phyloP scores from a whole-genome alignment of 2,797 vertebrate genomes.

The Phylloscopus collybita region DNA sequence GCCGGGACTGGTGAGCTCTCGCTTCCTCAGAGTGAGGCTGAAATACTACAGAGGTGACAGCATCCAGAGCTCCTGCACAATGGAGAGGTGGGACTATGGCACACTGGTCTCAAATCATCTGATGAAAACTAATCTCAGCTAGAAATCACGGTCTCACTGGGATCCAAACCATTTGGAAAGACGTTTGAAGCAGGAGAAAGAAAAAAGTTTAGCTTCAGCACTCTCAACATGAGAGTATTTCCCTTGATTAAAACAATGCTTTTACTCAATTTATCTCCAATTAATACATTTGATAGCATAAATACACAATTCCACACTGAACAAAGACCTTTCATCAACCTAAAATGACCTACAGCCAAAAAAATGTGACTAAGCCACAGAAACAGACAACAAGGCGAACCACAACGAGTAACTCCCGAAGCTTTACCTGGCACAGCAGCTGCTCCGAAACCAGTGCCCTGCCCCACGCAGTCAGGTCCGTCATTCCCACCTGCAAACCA shows the following conservation, averaged over 20 bases:
- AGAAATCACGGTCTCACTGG: background rate
- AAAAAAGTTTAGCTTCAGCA: background rate
- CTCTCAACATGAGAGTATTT: background rate
- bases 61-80: background rate
- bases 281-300: background rate
- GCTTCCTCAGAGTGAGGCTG: background rate
- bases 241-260: background rate
- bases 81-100: rapidly evolving
- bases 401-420: background rate
- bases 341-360: background rate
- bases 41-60: background rate
- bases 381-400: background rate
- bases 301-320: background rate
- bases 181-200: background rate
- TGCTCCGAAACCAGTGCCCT: background rate
- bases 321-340: background rate
- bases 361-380: rapidly evolving
- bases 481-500: background rate
- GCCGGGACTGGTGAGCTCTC: rapidly evolving
- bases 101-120: background rate
- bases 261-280: background rate
- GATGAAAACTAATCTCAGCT: background rate
- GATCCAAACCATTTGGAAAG: background rate
- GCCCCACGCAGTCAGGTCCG: background rate
- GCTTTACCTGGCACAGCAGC: background rate